Evolutionary conservation across 2,113 vertebrate genomes (phyloP).

Genomic region (Plecotus auritus): DNA sequence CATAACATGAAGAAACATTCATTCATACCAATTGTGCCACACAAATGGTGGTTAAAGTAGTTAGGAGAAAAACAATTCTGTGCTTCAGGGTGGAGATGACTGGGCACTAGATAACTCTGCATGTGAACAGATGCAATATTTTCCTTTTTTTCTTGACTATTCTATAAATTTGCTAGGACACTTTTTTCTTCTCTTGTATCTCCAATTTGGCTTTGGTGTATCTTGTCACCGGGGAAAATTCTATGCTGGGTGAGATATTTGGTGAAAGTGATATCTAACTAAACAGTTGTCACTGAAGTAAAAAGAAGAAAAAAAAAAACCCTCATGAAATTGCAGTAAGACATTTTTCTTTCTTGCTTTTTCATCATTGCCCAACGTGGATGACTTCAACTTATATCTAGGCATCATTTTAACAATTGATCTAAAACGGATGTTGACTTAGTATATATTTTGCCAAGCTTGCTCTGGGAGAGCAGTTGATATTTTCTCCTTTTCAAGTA

Average conservation of each 20-base stretch:
- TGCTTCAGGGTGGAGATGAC: not conserved
- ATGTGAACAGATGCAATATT: not conserved
- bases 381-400: not conserved
- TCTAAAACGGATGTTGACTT: slow-evolving; percentile 5
- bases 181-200: not conserved
- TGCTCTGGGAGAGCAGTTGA: not conserved
- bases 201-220: not conserved
- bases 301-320: not conserved
- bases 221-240: not conserved
- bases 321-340: not conserved
- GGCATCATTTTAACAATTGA: not conserved
- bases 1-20: not conserved
- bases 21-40: not conserved
- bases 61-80: not conserved
- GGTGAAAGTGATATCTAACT: not conserved
- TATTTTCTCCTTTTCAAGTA: not conserved
- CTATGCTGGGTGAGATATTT: not conserved
- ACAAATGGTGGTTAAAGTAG: not conserved
- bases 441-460: not conserved
- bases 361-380: not conserved
- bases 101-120: not conserved
- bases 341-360: not conserved
- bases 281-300: not conserved
- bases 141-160: not conserved
- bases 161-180: not conserved